phyloP scores from a whole-genome alignment of 2,888 invertebrate genomes.

The Dryococelus australis region DNA sequence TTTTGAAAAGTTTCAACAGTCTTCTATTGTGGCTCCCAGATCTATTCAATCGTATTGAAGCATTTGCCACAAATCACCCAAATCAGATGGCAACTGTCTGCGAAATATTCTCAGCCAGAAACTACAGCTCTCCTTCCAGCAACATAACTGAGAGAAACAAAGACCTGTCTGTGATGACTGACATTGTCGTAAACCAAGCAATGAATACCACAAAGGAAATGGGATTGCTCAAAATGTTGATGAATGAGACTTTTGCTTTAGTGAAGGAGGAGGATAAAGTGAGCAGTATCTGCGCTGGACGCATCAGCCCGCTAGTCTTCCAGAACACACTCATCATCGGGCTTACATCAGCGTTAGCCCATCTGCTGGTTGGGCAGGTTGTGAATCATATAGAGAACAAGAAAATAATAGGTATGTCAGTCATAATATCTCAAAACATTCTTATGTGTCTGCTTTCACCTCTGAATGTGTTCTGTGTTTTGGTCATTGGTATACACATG shows the following conservation, averaged over 20 bases:
- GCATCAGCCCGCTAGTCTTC: slow-evolving; percentile 41
- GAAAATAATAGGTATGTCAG: slow-evolving; percentile 40
- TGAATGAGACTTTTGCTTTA: not conserved
- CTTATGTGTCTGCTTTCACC: no score
- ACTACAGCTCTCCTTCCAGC: not conserved
- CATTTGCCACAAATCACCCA: slow-evolving; percentile 52
- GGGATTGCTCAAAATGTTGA: not conserved
- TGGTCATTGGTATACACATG: no score
- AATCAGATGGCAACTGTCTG: slow-evolving; percentile 53
- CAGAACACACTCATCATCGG: slow-evolving; percentile 44
- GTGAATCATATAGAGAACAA: slow-evolving; percentile 42
- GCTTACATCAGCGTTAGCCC: slow-evolving; percentile 38
- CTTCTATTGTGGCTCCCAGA: slow-evolving; percentile 58
- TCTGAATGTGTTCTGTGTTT: no score
- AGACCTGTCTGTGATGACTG: not conserved
- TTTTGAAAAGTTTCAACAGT: slow-evolving; percentile 43
- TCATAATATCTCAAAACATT: no score
- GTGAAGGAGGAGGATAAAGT: not conserved
- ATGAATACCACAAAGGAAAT: not conserved
- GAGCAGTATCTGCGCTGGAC: slow-evolving; percentile 20
- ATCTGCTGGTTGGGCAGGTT: slow-evolving; percentile 39
- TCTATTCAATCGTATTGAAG: slow-evolving; percentile 54
- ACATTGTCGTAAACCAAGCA: not conserved
- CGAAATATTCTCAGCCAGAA: slow-evolving; percentile 42
- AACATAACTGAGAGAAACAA: not conserved